Percentiles rank a stretch among this genome's conserved stretches.
These are phyloP conservation scores for Emydoidea blandingii DNA, from an alignment of 2,797 vertebrate species.

Conservation along the genomic window DNA sequence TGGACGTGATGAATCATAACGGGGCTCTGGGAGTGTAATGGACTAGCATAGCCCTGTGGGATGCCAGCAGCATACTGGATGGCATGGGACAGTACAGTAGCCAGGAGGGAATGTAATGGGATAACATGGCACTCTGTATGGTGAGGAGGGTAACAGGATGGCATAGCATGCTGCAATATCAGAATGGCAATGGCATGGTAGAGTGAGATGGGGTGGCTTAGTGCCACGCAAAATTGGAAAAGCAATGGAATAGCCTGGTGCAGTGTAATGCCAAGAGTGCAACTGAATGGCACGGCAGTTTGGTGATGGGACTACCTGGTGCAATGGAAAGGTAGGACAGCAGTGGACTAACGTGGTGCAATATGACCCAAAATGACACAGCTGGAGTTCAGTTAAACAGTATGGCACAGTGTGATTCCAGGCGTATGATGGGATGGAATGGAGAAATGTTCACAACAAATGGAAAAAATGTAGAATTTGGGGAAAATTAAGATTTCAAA, in stretches of 20 bases:
- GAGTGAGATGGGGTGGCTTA: neutral
- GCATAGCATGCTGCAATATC: fast-evolving
- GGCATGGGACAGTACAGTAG: neutral
- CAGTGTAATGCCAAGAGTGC: neutral
- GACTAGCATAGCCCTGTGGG: neutral
- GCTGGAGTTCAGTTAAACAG: neutral
- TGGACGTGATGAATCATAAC: neutral
- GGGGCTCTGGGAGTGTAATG: neutral
- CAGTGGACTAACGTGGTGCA: neutral
- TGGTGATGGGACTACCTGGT: neutral
- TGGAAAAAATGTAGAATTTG: neutral
- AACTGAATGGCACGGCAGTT: neutral
- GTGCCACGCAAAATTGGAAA: neutral
- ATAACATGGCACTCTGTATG: neutral
- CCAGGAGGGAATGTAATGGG: neutral
- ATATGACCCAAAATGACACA: neutral
- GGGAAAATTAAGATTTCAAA: neutral
- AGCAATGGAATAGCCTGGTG: neutral
- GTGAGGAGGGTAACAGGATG: neutral
- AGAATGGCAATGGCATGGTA: neutral
- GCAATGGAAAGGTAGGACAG: neutral
- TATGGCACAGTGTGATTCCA: neutral
- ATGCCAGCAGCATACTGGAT: neutral
- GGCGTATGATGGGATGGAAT: neutral
- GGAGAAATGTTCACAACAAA: neutral